phyloP scores from a whole-genome alignment of 2,113 vertebrate species.

The Oncorhynchus nerka region DNA sequence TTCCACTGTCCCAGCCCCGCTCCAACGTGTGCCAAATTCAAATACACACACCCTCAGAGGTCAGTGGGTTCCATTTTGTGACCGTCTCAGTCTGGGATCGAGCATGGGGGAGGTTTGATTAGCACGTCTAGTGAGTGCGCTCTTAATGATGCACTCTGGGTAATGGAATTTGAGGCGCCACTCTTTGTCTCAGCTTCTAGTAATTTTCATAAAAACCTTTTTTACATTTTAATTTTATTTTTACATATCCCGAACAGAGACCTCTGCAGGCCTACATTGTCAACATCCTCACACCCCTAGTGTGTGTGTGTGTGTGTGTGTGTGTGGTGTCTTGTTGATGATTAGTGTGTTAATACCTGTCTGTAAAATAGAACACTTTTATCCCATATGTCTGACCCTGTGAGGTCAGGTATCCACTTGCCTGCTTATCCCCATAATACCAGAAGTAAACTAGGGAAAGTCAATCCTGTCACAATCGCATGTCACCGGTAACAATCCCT shows the following conservation, averaged over 20 bases:
- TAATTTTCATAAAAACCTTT: slow-evolving; percentile 4
- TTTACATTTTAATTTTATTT: neutral
- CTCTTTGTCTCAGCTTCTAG: neutral
- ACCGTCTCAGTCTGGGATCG: neutral
- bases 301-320: slow-evolving; percentile 7
- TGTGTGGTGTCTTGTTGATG: neutral
- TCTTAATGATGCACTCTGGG: slow-evolving; percentile 1
- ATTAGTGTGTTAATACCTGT: neutral
- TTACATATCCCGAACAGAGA: slow-evolving; percentile 16
- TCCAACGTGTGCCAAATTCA: slow-evolving; percentile 9
- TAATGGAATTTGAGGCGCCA: slow-evolving; percentile 3
- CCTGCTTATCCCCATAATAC: no score
- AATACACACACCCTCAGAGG: slow-evolving; percentile 23
- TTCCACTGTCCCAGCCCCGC: neutral
- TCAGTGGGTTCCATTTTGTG: neutral
- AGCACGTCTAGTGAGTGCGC: neutral
- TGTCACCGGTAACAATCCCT: neutral
- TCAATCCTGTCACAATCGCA: neutral
- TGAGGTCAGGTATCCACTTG: neutral
- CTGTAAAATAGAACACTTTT: neutral
- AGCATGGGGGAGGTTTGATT: neutral
- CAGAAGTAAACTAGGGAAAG: no score
- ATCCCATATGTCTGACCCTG: neutral
- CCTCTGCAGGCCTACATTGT: neutral
- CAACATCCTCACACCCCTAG: neutral